Base-by-base conservation (phyloP, 2,797 vertebrate genomes). In the Austrolebias charrua region DNA sequence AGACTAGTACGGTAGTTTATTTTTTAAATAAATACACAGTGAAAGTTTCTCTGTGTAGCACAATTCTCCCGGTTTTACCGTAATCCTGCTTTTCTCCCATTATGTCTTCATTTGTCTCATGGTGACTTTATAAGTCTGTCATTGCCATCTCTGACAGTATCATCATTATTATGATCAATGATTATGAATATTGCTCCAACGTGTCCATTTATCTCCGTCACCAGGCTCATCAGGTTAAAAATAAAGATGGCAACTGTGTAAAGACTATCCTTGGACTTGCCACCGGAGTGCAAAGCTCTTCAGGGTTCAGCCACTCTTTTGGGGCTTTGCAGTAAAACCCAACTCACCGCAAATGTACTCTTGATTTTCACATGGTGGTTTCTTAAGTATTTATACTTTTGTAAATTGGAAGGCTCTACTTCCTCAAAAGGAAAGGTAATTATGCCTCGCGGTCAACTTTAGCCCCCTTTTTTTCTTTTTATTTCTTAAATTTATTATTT, bases 91-190 rank as follows among this genome's bases (percentile, higher is more conserved):
- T 84, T 69, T 60, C 18, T 75, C 75, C 76, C 86, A 84, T 88
- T 87, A 85, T 47, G 55, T 81, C 81, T 87, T 81, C 84, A 88
- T 91, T 83, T 77, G 77, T 88, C 74, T 81, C 56, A 2, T 4
- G 12, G 61, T 69, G 86, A 83, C 83, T 74, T 69, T 72, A 74
- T 71, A 78, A 75, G 85, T 91, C 87, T 44, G 80, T 89, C 87
- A 87, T 73, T 88, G 88, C 85, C 89, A 89, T 79, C 58, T 83
- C 64, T 90, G 90, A 87, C 88, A 90, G 86, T 60, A 85, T 87
- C 81, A 77, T 84, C 88, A 90, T 91, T 91, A 91, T 75, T 72
- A 47, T 90, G 88, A 90, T 88, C 89, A 87, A 90, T 86, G 89
- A 84, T 89, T 91, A 87, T 89, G 88, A 89, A 90, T 91, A 88